Evolutionary conservation across 2,888 invertebrate genomes (phyloP).

Genomic region (Drosophila neonasuta): DNA sequence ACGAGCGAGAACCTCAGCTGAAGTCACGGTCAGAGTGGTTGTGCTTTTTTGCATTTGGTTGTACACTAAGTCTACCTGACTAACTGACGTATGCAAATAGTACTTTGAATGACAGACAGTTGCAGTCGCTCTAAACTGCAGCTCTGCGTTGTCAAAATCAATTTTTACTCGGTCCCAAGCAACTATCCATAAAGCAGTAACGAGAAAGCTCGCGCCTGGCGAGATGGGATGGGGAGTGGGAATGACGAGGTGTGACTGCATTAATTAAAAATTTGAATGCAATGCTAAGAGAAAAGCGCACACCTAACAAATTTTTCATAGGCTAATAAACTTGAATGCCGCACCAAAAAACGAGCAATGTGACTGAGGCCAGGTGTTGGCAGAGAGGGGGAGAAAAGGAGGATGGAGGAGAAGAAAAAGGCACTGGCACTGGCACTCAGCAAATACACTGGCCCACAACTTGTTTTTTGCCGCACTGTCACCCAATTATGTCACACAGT

Average conservation of each 20-base stretch:
- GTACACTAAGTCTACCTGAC: constrained; percentile 15
- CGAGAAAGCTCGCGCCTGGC: background rate
- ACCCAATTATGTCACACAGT: constrained; percentile 78
- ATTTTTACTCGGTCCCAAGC: constrained; percentile 21
- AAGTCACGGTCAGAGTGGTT: constrained; percentile 8
- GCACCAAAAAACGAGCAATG: constrained; percentile 47
- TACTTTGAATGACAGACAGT: constrained; percentile 27
- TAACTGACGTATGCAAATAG: constrained; percentile 36
- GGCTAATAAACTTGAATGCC: constrained; percentile 78
- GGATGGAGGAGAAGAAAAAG: background rate
- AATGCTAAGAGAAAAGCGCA: constrained; percentile 69
- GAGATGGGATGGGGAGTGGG: background rate
- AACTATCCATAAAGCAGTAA: constrained; percentile 16
- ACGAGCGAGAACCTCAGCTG: constrained; percentile 2
- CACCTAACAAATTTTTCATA: constrained; percentile 77
- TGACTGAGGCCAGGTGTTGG: constrained; percentile 24
- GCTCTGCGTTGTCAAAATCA: constrained; percentile 49
- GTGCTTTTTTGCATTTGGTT: constrained; percentile 7
- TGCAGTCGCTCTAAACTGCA: constrained; percentile 20
- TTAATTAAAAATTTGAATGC: constrained; percentile 77
- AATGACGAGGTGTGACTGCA: constrained; percentile 57
- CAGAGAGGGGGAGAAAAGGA: background rate
- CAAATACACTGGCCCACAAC: constrained; percentile 56
- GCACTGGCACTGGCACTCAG: constrained; percentile 28
- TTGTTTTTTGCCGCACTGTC: constrained; percentile 74